Percentiles rank a stretch among this genome's conserved stretches.
Evolutionary conservation across 92 coral and sea anemone species (phyloP).

Genomic region (Galaxea fascicularis): DNA sequence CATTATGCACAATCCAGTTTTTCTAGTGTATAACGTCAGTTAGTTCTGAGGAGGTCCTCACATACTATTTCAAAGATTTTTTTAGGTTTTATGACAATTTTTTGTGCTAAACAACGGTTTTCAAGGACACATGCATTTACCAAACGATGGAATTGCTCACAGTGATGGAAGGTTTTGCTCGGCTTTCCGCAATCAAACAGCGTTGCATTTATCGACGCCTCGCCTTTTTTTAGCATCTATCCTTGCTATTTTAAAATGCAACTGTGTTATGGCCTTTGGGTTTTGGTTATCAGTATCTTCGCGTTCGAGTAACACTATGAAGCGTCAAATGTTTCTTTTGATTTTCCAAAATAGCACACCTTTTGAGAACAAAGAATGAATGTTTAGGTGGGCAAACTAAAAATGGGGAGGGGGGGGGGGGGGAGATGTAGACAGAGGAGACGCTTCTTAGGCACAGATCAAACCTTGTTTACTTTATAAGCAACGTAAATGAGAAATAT

Average conservation of each 20-base stretch:
- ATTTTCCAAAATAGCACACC: background rate
- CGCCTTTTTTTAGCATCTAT: background rate
- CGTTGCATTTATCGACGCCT: background rate
- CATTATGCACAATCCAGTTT: too few species aligned
- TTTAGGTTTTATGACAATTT: too few species aligned
- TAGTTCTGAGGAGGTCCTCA: too few species aligned
- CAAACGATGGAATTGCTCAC: background rate
- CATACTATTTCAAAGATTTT: too few species aligned
- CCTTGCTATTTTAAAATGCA: background rate
- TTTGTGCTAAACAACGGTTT: too few species aligned
- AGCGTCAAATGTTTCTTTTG: background rate
- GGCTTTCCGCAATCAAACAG: background rate
- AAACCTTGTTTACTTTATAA: constrained; percentile 5
- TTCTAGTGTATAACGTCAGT: background rate
- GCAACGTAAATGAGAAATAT: constrained; percentile 10
- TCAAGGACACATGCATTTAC: background rate
- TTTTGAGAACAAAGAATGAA: background rate
- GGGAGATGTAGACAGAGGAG: background rate
- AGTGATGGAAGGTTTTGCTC: too few species aligned
- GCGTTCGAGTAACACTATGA: background rate
- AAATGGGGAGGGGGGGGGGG: too few species aligned
- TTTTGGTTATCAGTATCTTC: background rate
- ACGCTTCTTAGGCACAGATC: constrained; percentile 18
- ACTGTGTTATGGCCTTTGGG: background rate
- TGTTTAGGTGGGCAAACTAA: too few species aligned